These are phyloP conservation scores for Neodontobutis hainanensis DNA, from an alignment of 2,113 vertebrate species.

Conservation along the genomic window DNA sequence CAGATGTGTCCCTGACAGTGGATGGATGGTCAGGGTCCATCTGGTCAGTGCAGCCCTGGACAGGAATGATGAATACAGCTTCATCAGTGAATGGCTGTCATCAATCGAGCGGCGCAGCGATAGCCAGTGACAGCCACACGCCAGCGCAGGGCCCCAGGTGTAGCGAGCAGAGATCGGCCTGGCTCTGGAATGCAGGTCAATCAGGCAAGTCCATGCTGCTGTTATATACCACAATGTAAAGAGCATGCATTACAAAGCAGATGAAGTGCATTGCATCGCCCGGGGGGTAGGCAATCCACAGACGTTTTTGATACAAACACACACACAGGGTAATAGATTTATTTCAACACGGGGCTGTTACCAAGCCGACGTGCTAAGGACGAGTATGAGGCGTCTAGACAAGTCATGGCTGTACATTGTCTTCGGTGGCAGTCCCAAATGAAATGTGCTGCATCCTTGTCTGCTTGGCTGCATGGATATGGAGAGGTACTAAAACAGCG, in stretches of 20 bases:
- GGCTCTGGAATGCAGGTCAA: conserved; percentile 95
- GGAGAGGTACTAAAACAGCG: conserved; percentile 73
- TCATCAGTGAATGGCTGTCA: conserved; percentile 99
- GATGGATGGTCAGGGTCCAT: conserved; percentile 99
- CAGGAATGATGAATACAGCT: conserved; percentile 99
- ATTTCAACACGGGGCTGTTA: conserved; percentile 61
- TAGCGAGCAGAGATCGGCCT: conserved; percentile 82
- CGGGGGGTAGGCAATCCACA: conserved; percentile 14
- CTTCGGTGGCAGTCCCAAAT: conserved; percentile 71
- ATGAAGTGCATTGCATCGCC: conserved; percentile 49
- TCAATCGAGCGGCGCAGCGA: conserved; percentile 94
- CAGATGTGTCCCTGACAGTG: conserved; percentile 99
- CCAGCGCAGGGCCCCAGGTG: conserved; percentile 96
- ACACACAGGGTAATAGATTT: conserved; percentile 60
- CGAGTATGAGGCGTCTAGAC: conserved; percentile 72
- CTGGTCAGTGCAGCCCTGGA: conserved; percentile 99
- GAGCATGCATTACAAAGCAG: conserved; percentile 80
- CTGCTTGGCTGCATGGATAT: conserved; percentile 63
- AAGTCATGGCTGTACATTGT: conserved; percentile 78
- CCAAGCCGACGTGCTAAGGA: conserved; percentile 58
- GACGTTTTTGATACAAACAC: conserved; percentile 45
- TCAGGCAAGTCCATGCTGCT: conserved; percentile 85
- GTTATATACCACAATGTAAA: conserved; percentile 88
- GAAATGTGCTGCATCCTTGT: conserved; percentile 76
- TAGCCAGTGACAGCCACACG: conserved; percentile 92